Evolutionary conservation across 2,113 vertebrate genomes (phyloP).

Genomic region (Chaenogobius annularis): DNA sequence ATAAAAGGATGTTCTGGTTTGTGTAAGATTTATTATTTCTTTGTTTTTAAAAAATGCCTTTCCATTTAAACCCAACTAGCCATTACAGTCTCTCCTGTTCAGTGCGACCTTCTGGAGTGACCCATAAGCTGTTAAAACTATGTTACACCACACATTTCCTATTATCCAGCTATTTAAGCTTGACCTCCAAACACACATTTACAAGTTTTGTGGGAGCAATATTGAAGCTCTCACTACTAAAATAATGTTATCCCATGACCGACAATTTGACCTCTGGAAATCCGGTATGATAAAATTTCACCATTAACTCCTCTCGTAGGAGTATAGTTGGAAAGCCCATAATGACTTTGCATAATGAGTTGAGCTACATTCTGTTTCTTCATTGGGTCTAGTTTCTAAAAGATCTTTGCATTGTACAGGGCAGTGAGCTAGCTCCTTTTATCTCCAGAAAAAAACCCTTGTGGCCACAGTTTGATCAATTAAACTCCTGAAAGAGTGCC

Average conservation of each 20-base stretch:
- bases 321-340: slow-evolving; percentile 64
- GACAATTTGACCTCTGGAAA: slow-evolving; percentile 69
- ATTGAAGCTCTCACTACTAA: slow-evolving; percentile 74
- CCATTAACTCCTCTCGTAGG: slow-evolving; percentile 65
- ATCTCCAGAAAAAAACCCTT: slow-evolving; percentile 69
- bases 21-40: not conserved
- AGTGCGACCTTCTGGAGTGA: slow-evolving; percentile 1
- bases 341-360: slow-evolving; percentile 80
- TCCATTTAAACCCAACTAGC: not conserved
- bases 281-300: slow-evolving; percentile 59
- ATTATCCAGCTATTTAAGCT: slow-evolving; percentile 30
- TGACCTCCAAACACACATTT: slow-evolving; percentile 52
- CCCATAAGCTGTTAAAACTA: slow-evolving; percentile 19
- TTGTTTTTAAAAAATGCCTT: not conserved
- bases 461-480: slow-evolving; percentile 81
- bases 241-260: slow-evolving; percentile 61
- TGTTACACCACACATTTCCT: slow-evolving; percentile 23
- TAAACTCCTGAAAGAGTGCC: slow-evolving; percentile 78
- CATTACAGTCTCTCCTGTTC: not conserved
- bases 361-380: slow-evolving; percentile 66
- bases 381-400: slow-evolving; percentile 70
- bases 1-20: not conserved
- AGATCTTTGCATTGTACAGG: slow-evolving; percentile 76
- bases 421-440: slow-evolving; percentile 73
- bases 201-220: slow-evolving; percentile 34